phyloP scores from a whole-genome alignment of 2,797 vertebrate species.

The Danio albolineatus region DNA sequence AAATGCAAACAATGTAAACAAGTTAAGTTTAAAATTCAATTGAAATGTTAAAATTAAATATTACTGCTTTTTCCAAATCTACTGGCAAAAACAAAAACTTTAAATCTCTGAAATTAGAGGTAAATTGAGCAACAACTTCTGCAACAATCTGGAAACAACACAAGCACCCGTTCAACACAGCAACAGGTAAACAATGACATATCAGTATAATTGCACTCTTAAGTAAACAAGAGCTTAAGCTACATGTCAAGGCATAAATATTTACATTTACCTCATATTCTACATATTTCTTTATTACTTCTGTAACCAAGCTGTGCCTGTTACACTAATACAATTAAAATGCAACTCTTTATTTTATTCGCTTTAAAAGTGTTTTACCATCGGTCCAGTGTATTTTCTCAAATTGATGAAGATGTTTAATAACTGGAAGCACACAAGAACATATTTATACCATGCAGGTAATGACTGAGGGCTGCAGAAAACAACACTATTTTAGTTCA shows the following conservation, averaged over 20 bases:
- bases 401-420: not conserved
- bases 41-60: no score
- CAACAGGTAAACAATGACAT: not conserved
- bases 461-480: not conserved
- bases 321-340: not conserved
- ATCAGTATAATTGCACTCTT: not conserved
- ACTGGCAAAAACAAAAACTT: not conserved
- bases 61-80: no score
- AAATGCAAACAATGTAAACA: no score
- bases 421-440: not conserved
- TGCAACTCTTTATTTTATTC: no score
- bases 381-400: not conserved
- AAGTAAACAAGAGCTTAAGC: not conserved
- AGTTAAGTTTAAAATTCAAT: no score
- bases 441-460: not conserved
- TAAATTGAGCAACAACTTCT: not conserved
- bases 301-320: not conserved
- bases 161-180: conserved; percentile 28
- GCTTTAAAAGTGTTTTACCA: not conserved
- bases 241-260: not conserved
- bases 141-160: conserved; percentile 26
- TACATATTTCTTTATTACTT: not conserved
- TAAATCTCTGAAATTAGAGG: not conserved
- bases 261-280: not conserved
- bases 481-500: not conserved